Evolutionary conservation across 2,888 invertebrate species (phyloP).

Genomic region (Epirrhoe tristata): DNA sequence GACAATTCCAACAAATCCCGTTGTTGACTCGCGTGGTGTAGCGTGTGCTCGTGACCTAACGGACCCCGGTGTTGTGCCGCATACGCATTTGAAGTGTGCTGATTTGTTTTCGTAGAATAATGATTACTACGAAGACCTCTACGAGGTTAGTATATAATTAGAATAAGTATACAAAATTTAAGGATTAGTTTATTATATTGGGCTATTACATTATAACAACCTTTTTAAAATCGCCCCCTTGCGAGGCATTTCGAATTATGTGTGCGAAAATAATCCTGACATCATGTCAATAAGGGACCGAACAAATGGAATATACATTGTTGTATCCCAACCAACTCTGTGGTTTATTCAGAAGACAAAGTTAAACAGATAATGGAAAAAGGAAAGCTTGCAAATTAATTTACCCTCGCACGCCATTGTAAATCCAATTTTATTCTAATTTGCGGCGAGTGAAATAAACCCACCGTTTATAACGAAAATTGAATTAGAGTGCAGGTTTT

Average conservation of each 20-base stretch:
- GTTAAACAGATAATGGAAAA: conserved; percentile 31
- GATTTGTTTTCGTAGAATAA: conserved; percentile 51
- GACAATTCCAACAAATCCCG: conserved; percentile 51
- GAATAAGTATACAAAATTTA: background rate
- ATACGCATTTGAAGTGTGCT: conserved; percentile 48
- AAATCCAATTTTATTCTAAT: conserved; percentile 42
- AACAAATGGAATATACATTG: conserved; percentile 4
- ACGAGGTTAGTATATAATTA: background rate
- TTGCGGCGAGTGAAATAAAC: conserved; percentile 42
- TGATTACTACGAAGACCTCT: conserved; percentile 28
- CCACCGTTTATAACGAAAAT: conserved; percentile 47
- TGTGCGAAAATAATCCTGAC: conserved; percentile 1
- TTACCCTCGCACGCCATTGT: conserved; percentile 32
- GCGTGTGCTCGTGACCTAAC: conserved; percentile 67
- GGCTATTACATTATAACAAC: background rate
- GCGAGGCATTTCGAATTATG: background rate
- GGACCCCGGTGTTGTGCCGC: conserved; percentile 48
- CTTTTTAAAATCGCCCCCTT: background rate
- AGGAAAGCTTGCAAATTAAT: conserved; percentile 40
- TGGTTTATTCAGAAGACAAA: conserved; percentile 26
- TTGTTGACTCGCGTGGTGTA: conserved; percentile 57
- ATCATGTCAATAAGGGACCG: background rate
- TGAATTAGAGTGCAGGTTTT: conserved; percentile 50
- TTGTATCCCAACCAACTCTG: conserved; percentile 9
- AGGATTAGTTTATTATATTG: too few relatives aligned